These are phyloP conservation scores for Paramisgurnus dabryanus DNA, from an alignment of 2,113 vertebrate genomes.

Conservation along the genomic window DNA sequence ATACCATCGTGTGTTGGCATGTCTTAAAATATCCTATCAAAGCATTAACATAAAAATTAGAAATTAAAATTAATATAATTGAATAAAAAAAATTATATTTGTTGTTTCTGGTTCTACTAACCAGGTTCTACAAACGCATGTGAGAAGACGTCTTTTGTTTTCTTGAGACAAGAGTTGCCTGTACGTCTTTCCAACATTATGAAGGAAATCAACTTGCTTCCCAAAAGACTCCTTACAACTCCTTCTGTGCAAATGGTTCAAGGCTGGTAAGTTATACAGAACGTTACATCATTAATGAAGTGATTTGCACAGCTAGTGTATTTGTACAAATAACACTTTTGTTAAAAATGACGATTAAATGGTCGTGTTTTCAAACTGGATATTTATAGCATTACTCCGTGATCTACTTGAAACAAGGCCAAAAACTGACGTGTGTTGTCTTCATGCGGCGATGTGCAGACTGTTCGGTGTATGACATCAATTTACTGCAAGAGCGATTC, in stretches of 20 bases:
- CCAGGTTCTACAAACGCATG: conserved; percentile 93
- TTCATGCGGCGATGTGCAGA: too few species aligned
- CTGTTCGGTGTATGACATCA: too few species aligned
- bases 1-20: neutral
- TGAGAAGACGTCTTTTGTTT: conserved; percentile 92
- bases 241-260: conserved; percentile 90
- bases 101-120: too few species aligned
- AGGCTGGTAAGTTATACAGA: conserved; percentile 79
- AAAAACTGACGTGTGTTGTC: neutral
- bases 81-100: too few species aligned
- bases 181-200: conserved; percentile 95
- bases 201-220: conserved; percentile 95
- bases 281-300: neutral
- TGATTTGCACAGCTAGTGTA: too few species aligned
- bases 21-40: neutral
- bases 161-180: conserved; percentile 91
- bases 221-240: conserved; percentile 83
- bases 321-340: neutral
- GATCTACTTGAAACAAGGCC: conserved; percentile 15
- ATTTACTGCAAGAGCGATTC: too few species aligned
- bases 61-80: too few species aligned
- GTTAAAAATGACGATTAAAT: neutral
- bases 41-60: too few species aligned
- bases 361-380: neutral
- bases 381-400: neutral